Evolutionary conservation across 2,113 vertebrate species (phyloP).

Genomic region (Thinocorus orbignyianus): DNA sequence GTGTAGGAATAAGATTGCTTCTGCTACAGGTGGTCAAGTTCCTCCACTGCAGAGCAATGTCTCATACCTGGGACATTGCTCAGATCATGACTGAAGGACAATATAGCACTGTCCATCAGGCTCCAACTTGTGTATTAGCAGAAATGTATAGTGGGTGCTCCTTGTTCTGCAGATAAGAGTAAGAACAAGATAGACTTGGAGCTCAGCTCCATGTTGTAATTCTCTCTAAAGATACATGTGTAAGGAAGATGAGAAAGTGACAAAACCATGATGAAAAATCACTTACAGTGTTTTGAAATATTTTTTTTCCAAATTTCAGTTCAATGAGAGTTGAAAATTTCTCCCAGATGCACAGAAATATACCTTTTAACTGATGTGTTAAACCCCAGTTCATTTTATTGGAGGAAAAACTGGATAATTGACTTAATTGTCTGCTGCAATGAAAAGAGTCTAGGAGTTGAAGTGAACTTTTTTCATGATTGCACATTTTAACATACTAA

Average conservation of each 20-base stretch:
- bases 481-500: background rate
- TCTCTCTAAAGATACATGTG: background rate
- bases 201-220: background rate
- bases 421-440: background rate
- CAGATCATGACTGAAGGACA: background rate
- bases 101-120: background rate
- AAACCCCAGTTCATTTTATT: background rate
- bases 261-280: background rate
- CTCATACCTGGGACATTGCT: background rate
- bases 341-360: background rate
- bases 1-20: background rate
- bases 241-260: background rate
- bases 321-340: background rate
- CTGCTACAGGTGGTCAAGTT: background rate
- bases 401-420: background rate
- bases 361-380: background rate
- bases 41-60: background rate
- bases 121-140: background rate
- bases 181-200: background rate
- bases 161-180: background rate
- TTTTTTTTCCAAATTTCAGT: background rate
- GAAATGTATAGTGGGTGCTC: accelerated
- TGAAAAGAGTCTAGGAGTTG: background rate
- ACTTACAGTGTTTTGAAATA: background rate
- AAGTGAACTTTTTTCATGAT: background rate